phyloP scores from a whole-genome alignment of 1,140 invertebrate genomes.

The Heliconius melpomene region DNA sequence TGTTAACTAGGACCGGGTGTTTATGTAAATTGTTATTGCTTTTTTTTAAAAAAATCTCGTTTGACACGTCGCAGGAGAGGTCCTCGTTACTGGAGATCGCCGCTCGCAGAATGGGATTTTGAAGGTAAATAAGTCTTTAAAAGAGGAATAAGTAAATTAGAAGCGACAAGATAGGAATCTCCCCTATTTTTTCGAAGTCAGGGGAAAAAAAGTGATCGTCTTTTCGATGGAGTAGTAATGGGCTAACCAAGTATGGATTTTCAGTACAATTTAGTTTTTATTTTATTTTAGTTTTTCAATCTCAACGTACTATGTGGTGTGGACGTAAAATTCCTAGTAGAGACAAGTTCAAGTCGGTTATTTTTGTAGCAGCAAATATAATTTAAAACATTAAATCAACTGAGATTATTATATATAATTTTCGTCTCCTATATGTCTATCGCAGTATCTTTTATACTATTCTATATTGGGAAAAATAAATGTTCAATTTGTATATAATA shows the following conservation, averaged over 20 bases:
- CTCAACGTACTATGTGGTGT: not conserved
- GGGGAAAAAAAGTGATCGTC: constrained; percentile 78
- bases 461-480: not conserved
- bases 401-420: not conserved
- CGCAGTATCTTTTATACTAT: not conserved
- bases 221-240: constrained; percentile 56
- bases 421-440: not conserved
- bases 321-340: too few species aligned
- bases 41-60: constrained; percentile 76
- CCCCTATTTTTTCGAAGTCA: constrained; percentile 81
- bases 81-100: constrained; percentile 66
- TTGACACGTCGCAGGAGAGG: constrained; percentile 73
- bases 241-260: constrained; percentile 50
- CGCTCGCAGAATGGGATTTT: constrained; percentile 80
- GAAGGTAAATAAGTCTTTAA: constrained; percentile 85
- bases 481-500: not conserved
- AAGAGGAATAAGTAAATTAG: constrained; percentile 86
- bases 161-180: constrained; percentile 85
- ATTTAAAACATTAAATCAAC: not conserved
- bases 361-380: not conserved
- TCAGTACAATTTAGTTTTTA: not conserved
- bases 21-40: constrained; percentile 81
- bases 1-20: constrained; percentile 78
- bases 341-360: not conserved
- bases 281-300: not conserved